phyloP scores from a whole-genome alignment of 2,888 invertebrate genomes.

The Drosophila quasianomalipes region DNA sequence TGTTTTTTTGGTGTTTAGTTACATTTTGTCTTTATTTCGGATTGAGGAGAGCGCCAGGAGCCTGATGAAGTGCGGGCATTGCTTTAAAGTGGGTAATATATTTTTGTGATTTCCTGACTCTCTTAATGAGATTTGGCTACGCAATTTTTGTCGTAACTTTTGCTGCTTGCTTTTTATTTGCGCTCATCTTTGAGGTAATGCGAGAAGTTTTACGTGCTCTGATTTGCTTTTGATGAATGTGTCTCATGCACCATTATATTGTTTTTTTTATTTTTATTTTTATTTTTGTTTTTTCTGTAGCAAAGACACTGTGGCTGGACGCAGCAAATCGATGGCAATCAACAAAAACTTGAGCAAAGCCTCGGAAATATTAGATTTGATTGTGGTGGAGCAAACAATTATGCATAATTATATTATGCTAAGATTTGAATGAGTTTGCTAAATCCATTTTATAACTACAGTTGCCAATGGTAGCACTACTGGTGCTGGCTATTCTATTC shows the following conservation, averaged over 20 bases:
- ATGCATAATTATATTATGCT: not conserved
- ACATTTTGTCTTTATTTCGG: conserved; percentile 65
- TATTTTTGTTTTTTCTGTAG: not conserved
- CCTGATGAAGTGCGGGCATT: conserved; percentile 76
- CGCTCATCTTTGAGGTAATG: conserved; percentile 73
- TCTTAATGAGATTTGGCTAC: conserved; percentile 70
- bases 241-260: conserved; percentile 5
- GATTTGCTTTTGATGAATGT: conserved; percentile 75
- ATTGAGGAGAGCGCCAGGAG: not conserved
- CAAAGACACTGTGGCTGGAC: conserved; percentile 8
- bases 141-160: conserved; percentile 53
- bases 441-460: not conserved
- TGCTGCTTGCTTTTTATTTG: conserved; percentile 62
- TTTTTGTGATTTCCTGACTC: conserved; percentile 71
- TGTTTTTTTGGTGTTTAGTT: conserved; percentile 68
- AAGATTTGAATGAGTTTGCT: not conserved
- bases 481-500: not conserved
- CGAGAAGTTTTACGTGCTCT: conserved; percentile 78
- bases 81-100: conserved; percentile 79
- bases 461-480: not conserved
- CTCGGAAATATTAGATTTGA: not conserved
- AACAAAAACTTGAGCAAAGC: conserved; percentile 6
- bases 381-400: not conserved
- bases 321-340: conserved; percentile 33
- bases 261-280: not conserved